Evolutionary conservation across 2,113 vertebrate species (phyloP), one percentile per base, ranked within the genome.

Genomic region (Eudyptes chrysolophus): DNA sequence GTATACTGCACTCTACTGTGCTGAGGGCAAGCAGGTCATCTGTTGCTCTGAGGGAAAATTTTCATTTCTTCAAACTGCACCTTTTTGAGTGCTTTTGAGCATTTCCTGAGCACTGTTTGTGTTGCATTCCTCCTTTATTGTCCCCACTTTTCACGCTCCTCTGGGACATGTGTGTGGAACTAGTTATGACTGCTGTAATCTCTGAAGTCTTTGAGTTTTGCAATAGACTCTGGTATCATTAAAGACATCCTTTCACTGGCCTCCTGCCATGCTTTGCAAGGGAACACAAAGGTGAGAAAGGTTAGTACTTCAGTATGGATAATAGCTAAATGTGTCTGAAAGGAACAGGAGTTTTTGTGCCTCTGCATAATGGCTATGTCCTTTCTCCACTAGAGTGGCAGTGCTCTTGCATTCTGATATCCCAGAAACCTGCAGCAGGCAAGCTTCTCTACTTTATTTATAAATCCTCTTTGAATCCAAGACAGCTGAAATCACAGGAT

Each of bases 271-370:
- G 85, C 90, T 88, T 96, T 89, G 68, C 80, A 82, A 94, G 87
- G 64, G 90, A 95, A 79, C 62, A 83, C 48, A 82, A 58, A 97
- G 94, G 89, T 92, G 92, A 87, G 84, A 69, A 95, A 96, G 92
- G 96, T 97, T 94, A 92, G 80, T 84, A 71, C 65, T 92, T 96
- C 89, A 72, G 87, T 80, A 64, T 49, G 58, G 74, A 79, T 92
- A 91, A 96, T 76, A 95, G 92, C 80, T 93, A 89, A 93, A 95
- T 54, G 30, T 71, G 83, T 93, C 71, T 94, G 85, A 94, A 94
- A 97, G 78, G 78, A 89, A 91, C 13, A 72, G 84, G 86, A 75
- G 85, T 54, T 88, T 95, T 90, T 95, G 74, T 94, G 70, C 74
- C 66, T 94, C 62, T 78, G 69, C 57, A 95, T 92, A 95, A 95